Evolutionary conservation across 2,113 vertebrate genomes (phyloP).

Genomic region (Garra rufa): DNA sequence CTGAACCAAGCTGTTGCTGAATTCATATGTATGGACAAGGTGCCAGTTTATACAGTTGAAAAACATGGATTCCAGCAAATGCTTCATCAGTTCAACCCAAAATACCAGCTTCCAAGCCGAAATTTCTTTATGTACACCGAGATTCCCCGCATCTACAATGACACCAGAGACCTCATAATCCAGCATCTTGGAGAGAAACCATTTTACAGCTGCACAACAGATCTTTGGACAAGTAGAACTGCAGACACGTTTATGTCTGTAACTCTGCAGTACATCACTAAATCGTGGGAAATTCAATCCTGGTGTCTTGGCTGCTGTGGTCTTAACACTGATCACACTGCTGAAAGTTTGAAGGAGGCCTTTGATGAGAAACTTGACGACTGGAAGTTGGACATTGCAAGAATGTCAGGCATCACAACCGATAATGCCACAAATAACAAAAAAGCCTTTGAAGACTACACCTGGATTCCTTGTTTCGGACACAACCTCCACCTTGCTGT

Average conservation of each 20-base stretch:
- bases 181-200: slow-evolving; percentile 14
- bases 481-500: background rate
- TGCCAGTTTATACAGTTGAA: background rate
- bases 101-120: slow-evolving; percentile 14
- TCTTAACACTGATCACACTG: slow-evolving; percentile 42
- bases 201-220: slow-evolving; percentile 37
- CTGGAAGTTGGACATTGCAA: background rate
- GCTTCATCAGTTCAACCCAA: background rate
- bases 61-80: background rate
- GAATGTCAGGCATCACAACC: slow-evolving; percentile 50
- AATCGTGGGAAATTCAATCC: slow-evolving; percentile 34
- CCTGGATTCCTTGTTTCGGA: background rate
- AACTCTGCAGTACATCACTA: slow-evolving; percentile 42
- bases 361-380: slow-evolving; percentile 21
- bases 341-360: slow-evolving; percentile 37
- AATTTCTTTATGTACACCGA: background rate
- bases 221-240: slow-evolving; percentile 35
- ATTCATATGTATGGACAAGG: background rate
- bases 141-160: slow-evolving; percentile 22
- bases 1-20: background rate
- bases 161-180: slow-evolving; percentile 27
- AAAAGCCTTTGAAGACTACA: slow-evolving; percentile 19
- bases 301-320: slow-evolving; percentile 37
- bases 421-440: slow-evolving; percentile 49
- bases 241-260: slow-evolving; percentile 22